Conservation (phyloP, 2,888 invertebrate genomes). For the Alloscopus bannaensis region DNA sequence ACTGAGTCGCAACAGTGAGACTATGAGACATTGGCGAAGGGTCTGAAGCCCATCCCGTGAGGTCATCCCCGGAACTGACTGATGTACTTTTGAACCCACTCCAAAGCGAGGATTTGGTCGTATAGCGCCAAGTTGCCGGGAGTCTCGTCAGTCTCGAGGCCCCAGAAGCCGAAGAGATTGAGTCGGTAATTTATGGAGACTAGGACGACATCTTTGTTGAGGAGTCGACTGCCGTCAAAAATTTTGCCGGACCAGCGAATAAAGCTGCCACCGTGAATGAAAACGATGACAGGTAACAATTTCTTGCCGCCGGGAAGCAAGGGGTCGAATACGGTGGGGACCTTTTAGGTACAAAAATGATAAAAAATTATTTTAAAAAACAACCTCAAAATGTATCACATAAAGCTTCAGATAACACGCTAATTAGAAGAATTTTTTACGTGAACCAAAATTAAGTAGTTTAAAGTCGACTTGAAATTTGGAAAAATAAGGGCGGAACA, state of each 20-base stretch:
- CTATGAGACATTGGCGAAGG: no score
- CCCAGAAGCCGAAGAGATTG: conserved; percentile 72
- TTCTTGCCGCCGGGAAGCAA: conserved; percentile 41
- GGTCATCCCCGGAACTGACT: conserved; percentile 71
- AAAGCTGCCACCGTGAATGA: conserved; percentile 73
- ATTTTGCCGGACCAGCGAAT: conserved; percentile 56
- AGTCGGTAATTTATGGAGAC: conserved; percentile 68
- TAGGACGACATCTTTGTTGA: conserved; percentile 71
- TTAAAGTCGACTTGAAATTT: no score
- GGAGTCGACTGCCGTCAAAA: conserved; percentile 60
- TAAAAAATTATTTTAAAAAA: background rate
- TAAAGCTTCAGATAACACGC: background rate
- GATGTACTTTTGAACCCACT: conserved; percentile 73
- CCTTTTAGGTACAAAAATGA: no score
- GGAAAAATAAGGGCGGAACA: no score
- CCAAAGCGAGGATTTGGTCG: conserved; percentile 74
- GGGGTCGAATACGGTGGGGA: no score
- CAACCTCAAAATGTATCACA: background rate
- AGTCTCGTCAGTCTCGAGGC: conserved; percentile 68
- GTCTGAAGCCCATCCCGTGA: no score
- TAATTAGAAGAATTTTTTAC: no score
- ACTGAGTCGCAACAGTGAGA: no score
- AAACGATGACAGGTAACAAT: conserved; percentile 70
- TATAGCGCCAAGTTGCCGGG: conserved; percentile 74
- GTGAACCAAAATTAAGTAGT: no score